These are phyloP conservation scores for Tuberolachnus salignus DNA, from an alignment of 2,888 invertebrate species.

Conservation along the genomic window DNA sequence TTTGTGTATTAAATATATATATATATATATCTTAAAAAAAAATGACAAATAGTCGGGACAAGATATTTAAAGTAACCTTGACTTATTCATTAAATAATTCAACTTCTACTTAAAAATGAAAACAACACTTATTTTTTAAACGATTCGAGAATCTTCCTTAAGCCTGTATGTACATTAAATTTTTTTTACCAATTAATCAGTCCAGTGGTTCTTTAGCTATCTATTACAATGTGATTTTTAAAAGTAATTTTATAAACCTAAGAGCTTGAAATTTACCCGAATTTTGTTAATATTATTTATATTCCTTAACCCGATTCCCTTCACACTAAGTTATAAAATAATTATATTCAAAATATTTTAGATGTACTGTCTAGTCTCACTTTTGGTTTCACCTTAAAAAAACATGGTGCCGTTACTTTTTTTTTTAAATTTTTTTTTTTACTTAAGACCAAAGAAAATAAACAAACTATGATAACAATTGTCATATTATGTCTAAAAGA, in stretches of 20 bases:
- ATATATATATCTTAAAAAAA: constrained; percentile 47
- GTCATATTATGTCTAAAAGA: constrained; percentile 55
- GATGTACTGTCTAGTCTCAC: constrained; percentile 58
- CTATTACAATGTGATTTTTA: constrained; percentile 57
- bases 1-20: constrained; percentile 46
- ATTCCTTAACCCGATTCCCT: constrained; percentile 55
- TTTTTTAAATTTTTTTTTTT: constrained; percentile 46
- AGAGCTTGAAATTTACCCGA: constrained; percentile 55
- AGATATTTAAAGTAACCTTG: constrained; percentile 58
- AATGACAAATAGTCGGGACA: constrained; percentile 56
- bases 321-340: constrained; percentile 57
- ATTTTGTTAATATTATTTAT: constrained; percentile 54
- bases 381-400: constrained; percentile 58
- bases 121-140: constrained; percentile 57
- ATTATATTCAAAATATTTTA: constrained; percentile 56
- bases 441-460: constrained; percentile 56
- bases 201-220: constrained; percentile 56
- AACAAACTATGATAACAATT: constrained; percentile 56
- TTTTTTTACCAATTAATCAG: constrained; percentile 56
- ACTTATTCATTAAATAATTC: constrained; percentile 57
- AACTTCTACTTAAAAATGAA: constrained; percentile 57
- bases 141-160: constrained; percentile 57
- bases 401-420: constrained; percentile 52
- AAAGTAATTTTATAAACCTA: constrained; percentile 55
- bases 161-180: constrained; percentile 55